Base-by-base conservation (phyloP, 2,888 invertebrate species). In the Idaea straminata region DNA sequence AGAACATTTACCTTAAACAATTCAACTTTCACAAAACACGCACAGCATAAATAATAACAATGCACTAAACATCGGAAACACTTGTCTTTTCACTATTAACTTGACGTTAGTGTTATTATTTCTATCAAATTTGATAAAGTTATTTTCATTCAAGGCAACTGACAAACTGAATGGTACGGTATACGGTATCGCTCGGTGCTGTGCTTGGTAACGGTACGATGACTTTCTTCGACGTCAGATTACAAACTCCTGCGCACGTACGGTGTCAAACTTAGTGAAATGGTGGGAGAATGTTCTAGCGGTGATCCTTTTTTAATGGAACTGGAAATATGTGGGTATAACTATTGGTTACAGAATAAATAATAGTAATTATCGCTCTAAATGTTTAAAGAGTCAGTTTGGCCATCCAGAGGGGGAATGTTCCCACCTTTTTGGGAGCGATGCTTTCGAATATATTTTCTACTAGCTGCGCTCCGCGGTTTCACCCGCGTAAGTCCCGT, bases 141-240 rank as follows among this genome's bases (percentile, higher is more conserved):
- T 25, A 25, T 25, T 25, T 57, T 59, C 60, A 57, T 59, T 61
- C 38, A 59, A 57, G 60, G 63, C n/a, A 63, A 63, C 64, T 65
- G 69, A 68, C 61, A 62, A 15, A 4, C 47, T 15, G 13, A 35
- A 61, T 62, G 66, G 66, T 35, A 68, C 67, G 67, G 61, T 61
- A 67, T 35, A 68, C 67, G 67, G 61, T 61, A 67, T 68, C 62
- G 34, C 66, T 62, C 66, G 58, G 60, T 38, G 62, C 63, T 69
- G 63, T 64, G 68, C 66, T 70, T 75, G 67, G 70, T 64, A 69
- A 72, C 64, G 72, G 67, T 70, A 76, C 87, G 82, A 77, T 77
- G 78, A 85, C 88, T 87, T 87, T 88, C 87, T 82, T 85, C 77
- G 80, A 72, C 72, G 72, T 80, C 73, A 75, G 69, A 71, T 71